Evolutionary conservation across 2,888 invertebrate species (phyloP).

Genomic region (Brassicogethes aeneus): DNA sequence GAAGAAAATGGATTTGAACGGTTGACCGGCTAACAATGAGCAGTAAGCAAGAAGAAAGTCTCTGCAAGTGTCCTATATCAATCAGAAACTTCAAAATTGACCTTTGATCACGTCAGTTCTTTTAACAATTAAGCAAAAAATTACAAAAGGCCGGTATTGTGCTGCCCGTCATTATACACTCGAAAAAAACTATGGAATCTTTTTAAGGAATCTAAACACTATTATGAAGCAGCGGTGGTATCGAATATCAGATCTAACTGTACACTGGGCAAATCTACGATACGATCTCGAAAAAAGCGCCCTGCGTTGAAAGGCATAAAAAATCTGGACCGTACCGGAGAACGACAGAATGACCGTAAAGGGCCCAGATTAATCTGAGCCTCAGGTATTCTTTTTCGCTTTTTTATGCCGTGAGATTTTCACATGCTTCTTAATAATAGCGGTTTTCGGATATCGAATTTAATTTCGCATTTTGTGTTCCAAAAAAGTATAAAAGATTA

Average conservation of each 20-base stretch:
- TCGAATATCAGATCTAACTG: conserved; percentile 27
- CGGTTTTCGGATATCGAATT: conserved; percentile 25
- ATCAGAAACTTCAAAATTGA: conserved; percentile 16
- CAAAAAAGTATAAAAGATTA: conserved; percentile 7
- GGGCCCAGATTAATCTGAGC: conserved; percentile 10
- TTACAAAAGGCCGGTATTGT: conserved; percentile 23
- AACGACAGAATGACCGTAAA: conserved; percentile 30
- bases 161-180: conserved; percentile 24
- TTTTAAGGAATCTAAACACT: conserved; percentile 26
- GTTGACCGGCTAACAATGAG: no score
- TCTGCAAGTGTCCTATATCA: conserved; percentile 1
- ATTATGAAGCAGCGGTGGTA: conserved; percentile 27
- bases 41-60: neutral
- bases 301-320: conserved; percentile 20
- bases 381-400: conserved; percentile 26
- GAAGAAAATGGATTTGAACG: no score
- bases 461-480: conserved; percentile 25
- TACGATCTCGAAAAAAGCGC: conserved; percentile 19
- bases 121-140: conserved; percentile 20
- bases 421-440: conserved; percentile 20
- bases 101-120: conserved; percentile 22
- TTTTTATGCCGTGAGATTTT: conserved; percentile 31
- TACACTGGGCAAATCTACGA: conserved; percentile 20
- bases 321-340: conserved; percentile 29
- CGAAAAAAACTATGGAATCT: conserved; percentile 28